Base-by-base conservation (phyloP, 1,140 invertebrate species). In the Melanaphis sacchari region DNA sequence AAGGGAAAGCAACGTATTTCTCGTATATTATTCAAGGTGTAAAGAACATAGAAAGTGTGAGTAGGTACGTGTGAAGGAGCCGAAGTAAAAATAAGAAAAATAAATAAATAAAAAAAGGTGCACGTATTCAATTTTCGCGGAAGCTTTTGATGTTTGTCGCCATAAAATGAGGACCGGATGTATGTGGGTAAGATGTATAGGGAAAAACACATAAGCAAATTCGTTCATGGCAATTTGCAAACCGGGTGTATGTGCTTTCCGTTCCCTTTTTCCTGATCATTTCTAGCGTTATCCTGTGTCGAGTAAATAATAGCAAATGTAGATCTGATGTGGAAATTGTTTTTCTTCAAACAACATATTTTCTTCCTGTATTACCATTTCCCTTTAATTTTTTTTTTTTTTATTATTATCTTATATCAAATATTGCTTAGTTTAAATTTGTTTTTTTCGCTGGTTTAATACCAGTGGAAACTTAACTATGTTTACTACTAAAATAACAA, bases 141-240 rank as follows among this genome's bases (percentile, higher is more conserved):
- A 81, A 91, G 90, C 90, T 91, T 91, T 91, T 91, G 90, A 91
- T 91, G 90, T 91, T 81, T 91, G 90, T 81, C 90, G 90, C 90
- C 66, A 49, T 91, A 82, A 82, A 91, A 91, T 81, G 90, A 81
- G 66, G 31, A 46, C 90, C 66, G 46, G 87, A 89, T 52, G 46
- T 52, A 89, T 52, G 46, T 52, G 46, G 46, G n/a, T 49, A 52
- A 52, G 31, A n/a, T 21, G 59, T 66, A 66, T 66, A 49, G 85
- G 43, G 85, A 52, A 38, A 49, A 52, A 52, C 9, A 52, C 46
- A 49, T 36, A 49, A 88, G 85, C 46, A 46, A 49, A 49, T 49
- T 88, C 85, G 85, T 88, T 88, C n/a, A n/a, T 49, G n/a, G 87
- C n/a, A 89, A 89, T 89, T 89, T 89, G 87, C 87, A 66, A 90